Percentiles rank a stretch among this genome's conserved stretches.
Conservation (phyloP, 1,140 invertebrate genomes). For the Drosophila mojavensis region DNA sequence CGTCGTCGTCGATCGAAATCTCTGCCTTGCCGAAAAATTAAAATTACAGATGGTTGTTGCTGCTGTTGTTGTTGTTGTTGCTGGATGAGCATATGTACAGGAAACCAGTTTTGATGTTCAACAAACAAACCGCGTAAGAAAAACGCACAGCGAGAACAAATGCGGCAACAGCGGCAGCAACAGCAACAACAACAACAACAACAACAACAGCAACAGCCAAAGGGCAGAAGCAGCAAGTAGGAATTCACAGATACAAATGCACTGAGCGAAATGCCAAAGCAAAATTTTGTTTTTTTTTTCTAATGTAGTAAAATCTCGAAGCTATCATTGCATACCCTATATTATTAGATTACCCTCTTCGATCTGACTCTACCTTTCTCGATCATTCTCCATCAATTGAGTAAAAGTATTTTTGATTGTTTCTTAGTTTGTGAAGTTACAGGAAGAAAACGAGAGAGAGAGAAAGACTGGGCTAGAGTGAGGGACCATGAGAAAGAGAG, state of each 20-base stretch:
- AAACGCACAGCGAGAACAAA: constrained; percentile 65
- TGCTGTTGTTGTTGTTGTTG: constrained; percentile 33
- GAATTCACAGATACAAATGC: constrained; percentile 56
- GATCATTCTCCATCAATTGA: too few relatives aligned
- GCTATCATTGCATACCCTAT: background rate
- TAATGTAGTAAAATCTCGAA: background rate
- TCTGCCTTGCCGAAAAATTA: constrained; percentile 78
- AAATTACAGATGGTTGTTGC: constrained; percentile 79
- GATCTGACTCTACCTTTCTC: too few relatives aligned
- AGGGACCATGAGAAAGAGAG: too few relatives aligned
- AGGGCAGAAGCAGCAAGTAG: constrained; percentile 47
- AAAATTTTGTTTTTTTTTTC: background rate
- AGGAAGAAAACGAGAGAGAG: background rate
- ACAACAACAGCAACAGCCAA: constrained; percentile 33
- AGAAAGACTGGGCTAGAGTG: background rate
- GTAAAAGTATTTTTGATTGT: too few relatives aligned
- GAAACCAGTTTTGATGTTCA: constrained; percentile 81
- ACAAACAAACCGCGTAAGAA: constrained; percentile 76
- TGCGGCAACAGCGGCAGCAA: constrained; percentile 25
- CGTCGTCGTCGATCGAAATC: constrained; percentile 69
- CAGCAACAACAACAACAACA: constrained; percentile 25
- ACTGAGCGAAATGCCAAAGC: constrained; percentile 14
- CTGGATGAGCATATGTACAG: constrained; percentile 82
- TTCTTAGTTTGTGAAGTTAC: too few relatives aligned
- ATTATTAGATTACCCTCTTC: too few relatives aligned